Base-by-base conservation (phyloP, 2,888 invertebrate genomes). In the Ectemnius lituratus region DNA sequence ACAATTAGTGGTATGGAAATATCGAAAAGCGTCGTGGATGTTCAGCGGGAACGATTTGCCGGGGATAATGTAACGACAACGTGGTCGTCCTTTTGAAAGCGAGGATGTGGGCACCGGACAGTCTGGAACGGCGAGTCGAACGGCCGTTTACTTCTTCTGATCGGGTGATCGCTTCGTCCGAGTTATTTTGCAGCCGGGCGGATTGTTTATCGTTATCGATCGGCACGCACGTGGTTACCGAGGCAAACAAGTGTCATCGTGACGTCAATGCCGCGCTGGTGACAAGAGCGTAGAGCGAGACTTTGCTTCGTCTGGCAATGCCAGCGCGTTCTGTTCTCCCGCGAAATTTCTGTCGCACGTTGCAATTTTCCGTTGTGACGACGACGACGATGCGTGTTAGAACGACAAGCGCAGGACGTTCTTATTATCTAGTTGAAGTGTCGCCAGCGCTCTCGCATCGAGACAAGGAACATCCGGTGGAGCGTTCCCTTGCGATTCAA, bases 191-290 rank as follows among this genome's bases (percentile, higher is more conserved):
- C 76, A 67, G 45, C 8, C 23, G 37, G 37, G 37, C 16, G 20
- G 28, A 37, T 52, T 76, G 67, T 78, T 80, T 78, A 73, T 82
- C 78, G 61, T 70, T 70, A 70, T 79, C 67, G 79, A 82, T 83
- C 68, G 46, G 52, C 37, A 61, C 66, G 28, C 58, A 71, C 37
- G 70, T 66, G 27, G 47, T 6, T 23, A 49, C 16, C 45, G 72
- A 28, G 75, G 63, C 75, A 80, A 82, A 82, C 83, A 81, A 82
- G 76, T 83, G 79, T 79, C 81, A 83, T 79, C 67, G 75, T 82
- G 82, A 82, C 82, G 82, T 83, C 82, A 82, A 83, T 76, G 27
- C 56, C 62, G 49, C 11, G 62, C 16, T 65, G 69, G 62, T 63
- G 67, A 78, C 75, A 75, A 76, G 71, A 61, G 56, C 63, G 27